Evolutionary conservation across 2,113 vertebrate species (phyloP).

Genomic region (Hystrix cristata): DNA sequence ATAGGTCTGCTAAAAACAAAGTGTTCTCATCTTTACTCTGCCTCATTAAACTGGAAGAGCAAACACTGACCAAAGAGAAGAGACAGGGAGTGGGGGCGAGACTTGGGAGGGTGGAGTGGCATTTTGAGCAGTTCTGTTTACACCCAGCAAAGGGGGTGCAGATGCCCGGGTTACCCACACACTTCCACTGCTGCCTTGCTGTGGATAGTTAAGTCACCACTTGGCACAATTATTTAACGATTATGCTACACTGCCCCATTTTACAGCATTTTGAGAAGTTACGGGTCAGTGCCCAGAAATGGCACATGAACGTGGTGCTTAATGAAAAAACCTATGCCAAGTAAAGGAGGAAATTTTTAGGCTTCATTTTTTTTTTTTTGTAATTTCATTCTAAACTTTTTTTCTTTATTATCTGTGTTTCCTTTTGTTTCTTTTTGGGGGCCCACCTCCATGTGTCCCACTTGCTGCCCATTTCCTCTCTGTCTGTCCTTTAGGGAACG

Average conservation of each 20-base stretch:
- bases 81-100: not conserved
- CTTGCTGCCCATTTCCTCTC: not conserved
- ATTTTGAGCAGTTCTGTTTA: not conserved
- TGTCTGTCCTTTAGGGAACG: not conserved
- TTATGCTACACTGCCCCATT: accelerated
- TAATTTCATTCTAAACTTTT: not conserved
- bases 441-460: not conserved
- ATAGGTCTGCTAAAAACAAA: not conserved
- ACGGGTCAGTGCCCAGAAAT: accelerated
- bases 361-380: not conserved
- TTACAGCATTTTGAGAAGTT: accelerated
- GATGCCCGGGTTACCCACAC: not conserved
- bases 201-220: not conserved
- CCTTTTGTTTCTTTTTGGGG: too few relatives aligned
- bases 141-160: not conserved
- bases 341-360: not conserved
- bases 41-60: not conserved
- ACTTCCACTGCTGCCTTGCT: not conserved
- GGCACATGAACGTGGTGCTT: not conserved
- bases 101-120: accelerated
- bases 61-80: not conserved
- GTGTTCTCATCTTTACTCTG: not conserved
- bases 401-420: not conserved
- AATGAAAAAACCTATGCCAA: not conserved
- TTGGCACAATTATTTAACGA: not conserved